These are phyloP conservation scores for Pitta sordida DNA, from an alignment of 2,113 vertebrate genomes.

Conservation along the genomic window DNA sequence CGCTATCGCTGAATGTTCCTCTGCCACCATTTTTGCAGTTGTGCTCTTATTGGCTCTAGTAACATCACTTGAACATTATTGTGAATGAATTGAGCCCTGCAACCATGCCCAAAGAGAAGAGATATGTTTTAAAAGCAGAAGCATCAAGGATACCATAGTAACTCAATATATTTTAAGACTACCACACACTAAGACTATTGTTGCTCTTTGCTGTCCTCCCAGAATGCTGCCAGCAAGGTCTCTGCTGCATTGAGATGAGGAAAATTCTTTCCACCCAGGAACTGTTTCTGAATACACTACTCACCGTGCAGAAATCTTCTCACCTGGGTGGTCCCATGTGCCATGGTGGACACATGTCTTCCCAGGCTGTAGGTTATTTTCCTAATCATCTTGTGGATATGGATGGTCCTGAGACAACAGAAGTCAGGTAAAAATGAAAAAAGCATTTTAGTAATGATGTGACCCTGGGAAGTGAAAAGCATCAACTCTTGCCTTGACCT, in stretches of 20 bases:
- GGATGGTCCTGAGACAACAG: background rate
- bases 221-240: background rate
- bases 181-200: background rate
- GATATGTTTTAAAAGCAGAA: background rate
- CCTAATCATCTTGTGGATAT: background rate
- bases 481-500: background rate
- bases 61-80: background rate
- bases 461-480: background rate
- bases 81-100: background rate
- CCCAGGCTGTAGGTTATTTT: background rate
- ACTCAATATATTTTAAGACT: background rate
- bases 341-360: background rate
- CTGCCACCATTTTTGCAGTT: background rate
- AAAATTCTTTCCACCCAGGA: background rate
- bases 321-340: background rate
- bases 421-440: background rate
- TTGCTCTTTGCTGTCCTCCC: background rate
- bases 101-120: background rate
- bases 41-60: background rate
- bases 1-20: background rate
- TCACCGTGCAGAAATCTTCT: slow-evolving; percentile 64
- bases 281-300: background rate
- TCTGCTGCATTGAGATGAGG: background rate
- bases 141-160: background rate
- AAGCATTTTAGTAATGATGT: background rate